Evolutionary conservation across 2,113 vertebrate species (phyloP), one percentile per base, ranked within the genome.

Genomic region (Sardina pilchardus): DNA sequence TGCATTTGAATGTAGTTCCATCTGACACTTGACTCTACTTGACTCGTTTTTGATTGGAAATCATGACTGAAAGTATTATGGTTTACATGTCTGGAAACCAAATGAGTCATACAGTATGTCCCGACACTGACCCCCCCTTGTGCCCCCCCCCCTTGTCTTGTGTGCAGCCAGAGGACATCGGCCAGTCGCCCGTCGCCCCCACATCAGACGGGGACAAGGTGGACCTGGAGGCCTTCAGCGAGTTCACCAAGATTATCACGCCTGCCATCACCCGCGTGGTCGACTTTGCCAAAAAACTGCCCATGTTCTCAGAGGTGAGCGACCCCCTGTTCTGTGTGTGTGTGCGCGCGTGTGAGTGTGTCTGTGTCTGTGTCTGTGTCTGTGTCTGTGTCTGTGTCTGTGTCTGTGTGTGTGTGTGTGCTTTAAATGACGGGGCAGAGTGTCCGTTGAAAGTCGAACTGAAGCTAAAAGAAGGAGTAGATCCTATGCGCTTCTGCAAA

Each of bases 161-260:
- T 85, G 87, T 85, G 0, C 86, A 99, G 98, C 95, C 98, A 0
- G 98, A 99, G 85, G 98, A 98, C 89, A 99, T 99, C 42, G 98
- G 98, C 88, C 97, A 99, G 92, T 97, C 97, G 84, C 96, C 97
- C 8, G 95, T 98, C 91, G 95, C 95, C 82, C 97, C 97, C 87
- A 97, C 97, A 63, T 95, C 97, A 0, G 97, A 98, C 0, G 97
- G 96, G 67, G 98, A 99, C 91, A 99, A 99, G 93, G 98, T 99
- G 83, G 98, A 99, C 93, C 94, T 99, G 89, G 97, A 99, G 92
- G 98, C 97, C 81, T 99, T 99, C 96, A 98, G 98, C n/a, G 97
- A 99, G 94, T 99, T 99, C 96, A 99, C 98, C 92, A 99, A 98
- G 96, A 99, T 99, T 96, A 99, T 99, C 95, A 99, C 98, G 85